Conservation (phyloP, 1,140 invertebrate genomes). For the Ceratina japonica region DNA sequence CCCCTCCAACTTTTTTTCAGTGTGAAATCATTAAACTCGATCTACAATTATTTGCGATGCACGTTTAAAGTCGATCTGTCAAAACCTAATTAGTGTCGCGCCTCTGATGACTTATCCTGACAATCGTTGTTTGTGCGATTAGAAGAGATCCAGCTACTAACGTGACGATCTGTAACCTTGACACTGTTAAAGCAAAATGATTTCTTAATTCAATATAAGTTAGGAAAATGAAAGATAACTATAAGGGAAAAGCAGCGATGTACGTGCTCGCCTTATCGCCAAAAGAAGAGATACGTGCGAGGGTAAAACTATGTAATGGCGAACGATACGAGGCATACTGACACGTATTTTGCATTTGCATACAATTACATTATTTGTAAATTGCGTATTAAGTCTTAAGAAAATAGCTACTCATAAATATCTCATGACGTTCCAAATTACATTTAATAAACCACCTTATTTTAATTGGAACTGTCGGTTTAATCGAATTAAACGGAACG, state of each 20-base stretch:
- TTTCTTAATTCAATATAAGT: too few relatives aligned
- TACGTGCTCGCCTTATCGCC: not conserved
- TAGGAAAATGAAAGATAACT: too few relatives aligned
- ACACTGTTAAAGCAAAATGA: too few relatives aligned
- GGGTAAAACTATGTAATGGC: not conserved
- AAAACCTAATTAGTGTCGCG: not conserved
- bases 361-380: not conserved
- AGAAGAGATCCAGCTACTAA: too few relatives aligned
- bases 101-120: not conserved
- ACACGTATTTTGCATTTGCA: not conserved
- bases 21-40: not conserved
- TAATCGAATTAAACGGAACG: too few relatives aligned
- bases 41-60: not conserved
- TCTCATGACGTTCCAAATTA: too few relatives aligned
- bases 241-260: too few relatives aligned
- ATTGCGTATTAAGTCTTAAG: not conserved
- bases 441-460: too few relatives aligned
- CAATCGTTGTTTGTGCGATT: not conserved
- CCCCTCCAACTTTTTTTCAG: too few relatives aligned
- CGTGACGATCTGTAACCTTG: too few relatives aligned
- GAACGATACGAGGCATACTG: not conserved
- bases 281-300: not conserved
- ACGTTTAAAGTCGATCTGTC: not conserved
- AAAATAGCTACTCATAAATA: too few relatives aligned
- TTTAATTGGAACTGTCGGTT: too few relatives aligned